Evolutionary conservation across 2,888 invertebrate species (phyloP).

Genomic region (Cerceris ruficornis): DNA sequence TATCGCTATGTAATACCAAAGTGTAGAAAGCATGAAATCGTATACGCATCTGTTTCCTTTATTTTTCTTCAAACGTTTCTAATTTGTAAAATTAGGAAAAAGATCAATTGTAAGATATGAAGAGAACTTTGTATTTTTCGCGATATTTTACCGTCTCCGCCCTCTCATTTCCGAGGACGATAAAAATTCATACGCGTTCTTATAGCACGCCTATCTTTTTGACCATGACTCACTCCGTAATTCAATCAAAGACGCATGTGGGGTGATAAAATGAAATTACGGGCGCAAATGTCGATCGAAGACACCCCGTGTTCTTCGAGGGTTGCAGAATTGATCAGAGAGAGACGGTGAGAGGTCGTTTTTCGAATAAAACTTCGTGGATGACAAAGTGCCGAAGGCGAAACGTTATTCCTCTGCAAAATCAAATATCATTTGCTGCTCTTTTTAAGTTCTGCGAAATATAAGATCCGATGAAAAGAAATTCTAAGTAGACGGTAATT

Average conservation of each 20-base stretch:
- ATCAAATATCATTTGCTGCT: not conserved
- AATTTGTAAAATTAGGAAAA: too few relatives aligned
- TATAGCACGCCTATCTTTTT: conserved; percentile 56
- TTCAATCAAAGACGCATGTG: conserved; percentile 78
- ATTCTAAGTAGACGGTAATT: too few relatives aligned
- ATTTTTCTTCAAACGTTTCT: too few relatives aligned
- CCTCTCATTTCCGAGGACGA: not conserved
- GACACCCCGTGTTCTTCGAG: conserved; percentile 72
- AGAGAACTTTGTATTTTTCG: not conserved
- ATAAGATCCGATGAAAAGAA: too few relatives aligned
- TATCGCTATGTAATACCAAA: too few relatives aligned
- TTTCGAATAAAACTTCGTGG: not conserved
- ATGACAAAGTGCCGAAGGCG: not conserved
- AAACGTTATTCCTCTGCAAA: not conserved
- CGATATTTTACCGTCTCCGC: not conserved
- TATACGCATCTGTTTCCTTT: too few relatives aligned
- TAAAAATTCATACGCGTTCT: conserved; percentile 22
- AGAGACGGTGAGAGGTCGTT: conserved; percentile 12
- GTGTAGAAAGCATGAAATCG: too few relatives aligned
- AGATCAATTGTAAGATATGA: too few relatives aligned
- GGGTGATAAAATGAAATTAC: conserved; percentile 79
- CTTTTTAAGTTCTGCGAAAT: too few relatives aligned
- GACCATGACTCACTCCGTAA: conserved; percentile 76
- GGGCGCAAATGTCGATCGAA: conserved; percentile 80
- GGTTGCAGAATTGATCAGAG: conserved; percentile 60